These are phyloP conservation scores for Odontesthes bonariensis DNA, from an alignment of 2,113 vertebrate species.

Conservation along the genomic window DNA sequence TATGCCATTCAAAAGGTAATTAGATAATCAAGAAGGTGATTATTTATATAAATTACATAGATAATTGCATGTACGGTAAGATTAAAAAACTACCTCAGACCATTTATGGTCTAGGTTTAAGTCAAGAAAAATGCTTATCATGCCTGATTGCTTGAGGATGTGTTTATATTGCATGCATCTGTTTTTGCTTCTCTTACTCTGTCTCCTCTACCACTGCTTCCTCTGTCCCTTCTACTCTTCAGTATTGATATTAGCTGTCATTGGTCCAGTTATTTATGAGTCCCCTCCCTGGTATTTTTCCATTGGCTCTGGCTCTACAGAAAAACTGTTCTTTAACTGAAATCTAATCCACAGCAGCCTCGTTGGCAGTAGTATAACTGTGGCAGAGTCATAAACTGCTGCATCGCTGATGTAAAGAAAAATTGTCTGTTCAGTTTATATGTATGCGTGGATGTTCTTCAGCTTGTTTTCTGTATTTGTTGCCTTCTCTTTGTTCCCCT, in stretches of 20 bases:
- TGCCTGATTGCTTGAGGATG: background rate
- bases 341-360: constrained; percentile 29
- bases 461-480: constrained; percentile 9
- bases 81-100: background rate
- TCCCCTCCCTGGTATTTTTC: constrained; percentile 52
- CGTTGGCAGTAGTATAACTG: constrained; percentile 5
- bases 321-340: constrained; percentile 31
- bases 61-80: background rate
- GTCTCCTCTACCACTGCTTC: constrained; percentile 3
- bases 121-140: background rate
- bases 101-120: background rate
- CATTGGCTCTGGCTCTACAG: constrained; percentile 29
- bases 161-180: background rate
- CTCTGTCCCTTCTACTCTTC: constrained; percentile 27
- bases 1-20: background rate
- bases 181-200: background rate
- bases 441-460: constrained; percentile 19
- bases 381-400: constrained; percentile 11
- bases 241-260: constrained; percentile 58
- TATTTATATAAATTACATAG: background rate
- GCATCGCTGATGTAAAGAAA: constrained; percentile 5
- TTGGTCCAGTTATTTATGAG: constrained; percentile 58
- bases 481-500: constrained; percentile 26
- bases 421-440: constrained; percentile 8
- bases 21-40: background rate